Base-by-base conservation (phyloP, 2,113 vertebrate genomes). In the Manacus vitellinus region DNA sequence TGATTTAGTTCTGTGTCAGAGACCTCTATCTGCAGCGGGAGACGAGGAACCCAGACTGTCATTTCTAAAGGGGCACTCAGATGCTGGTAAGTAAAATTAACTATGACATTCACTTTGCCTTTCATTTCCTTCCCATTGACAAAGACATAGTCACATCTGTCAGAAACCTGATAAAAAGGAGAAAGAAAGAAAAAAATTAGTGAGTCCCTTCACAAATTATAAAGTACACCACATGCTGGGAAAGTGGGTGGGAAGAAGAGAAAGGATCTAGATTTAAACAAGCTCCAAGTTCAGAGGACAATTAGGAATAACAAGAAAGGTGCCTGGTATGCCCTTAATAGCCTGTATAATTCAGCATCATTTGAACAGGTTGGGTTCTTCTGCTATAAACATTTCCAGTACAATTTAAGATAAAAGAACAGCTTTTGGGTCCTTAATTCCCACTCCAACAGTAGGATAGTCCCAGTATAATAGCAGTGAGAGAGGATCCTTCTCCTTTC, bases 81-180 rank as follows among this genome's bases (percentile, higher is more conserved):
- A 98, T 99, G 99, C 98, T 99, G 99, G 98, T 99, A 99, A 94
- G 98, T 99, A 77, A 99, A 99, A 98, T 98, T 99, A 94, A 99
- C 98, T 41, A 94, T 56, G 94, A 98, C 99, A 43, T 98, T 98
- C 96, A 99, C 97, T 96, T 98, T 99, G 66, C 99, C 99, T 88
- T 98, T 99, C 96, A 98, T 99, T 96, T 99, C 99, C 79, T 99
- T 99, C 92, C 99, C 99, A 12, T 99, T 99, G 97, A 99, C 98
- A 44, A 99, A 99, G 92, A 99, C 98, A 16, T 99, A 99, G 98
- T 99, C 98, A 30, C 99, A 99, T 71, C 98, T 98, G 97, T 99
- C 99, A 4, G 99, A 99, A 90, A 99, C 99, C 99, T 99, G 97
- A 3, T 63, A 94, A 62, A 93, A 37, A 46, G 6, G 39, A 92